Evolutionary conservation across 2,113 vertebrate species (phyloP).

Genomic region (Alexandromys fortis): DNA sequence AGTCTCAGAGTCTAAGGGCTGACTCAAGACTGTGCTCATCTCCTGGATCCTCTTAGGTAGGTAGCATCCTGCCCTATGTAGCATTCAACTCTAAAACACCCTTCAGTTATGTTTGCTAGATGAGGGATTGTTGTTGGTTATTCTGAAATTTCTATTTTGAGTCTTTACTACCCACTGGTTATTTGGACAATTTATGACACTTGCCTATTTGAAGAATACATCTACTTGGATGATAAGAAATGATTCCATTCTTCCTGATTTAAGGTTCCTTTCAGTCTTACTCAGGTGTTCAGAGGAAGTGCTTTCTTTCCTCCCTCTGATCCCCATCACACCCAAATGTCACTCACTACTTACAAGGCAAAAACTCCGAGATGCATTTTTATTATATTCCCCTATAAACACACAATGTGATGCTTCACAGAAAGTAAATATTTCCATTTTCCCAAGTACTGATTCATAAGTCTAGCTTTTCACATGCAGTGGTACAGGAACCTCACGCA

Average conservation of each 20-base stretch:
- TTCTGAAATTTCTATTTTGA: background rate
- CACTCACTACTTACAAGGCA: background rate
- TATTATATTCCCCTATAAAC: constrained; percentile 19
- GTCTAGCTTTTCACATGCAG: constrained; percentile 41
- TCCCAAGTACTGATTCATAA: constrained; percentile 49
- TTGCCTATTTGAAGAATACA: background rate
- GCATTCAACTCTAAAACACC: background rate
- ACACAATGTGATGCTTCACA: background rate
- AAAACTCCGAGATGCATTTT: background rate
- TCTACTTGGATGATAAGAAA: background rate
- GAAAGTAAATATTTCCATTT: constrained; percentile 15
- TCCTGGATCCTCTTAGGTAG: background rate
- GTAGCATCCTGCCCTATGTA: background rate
- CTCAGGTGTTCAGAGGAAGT: background rate
- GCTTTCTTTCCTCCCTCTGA: background rate
- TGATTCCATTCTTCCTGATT: background rate
- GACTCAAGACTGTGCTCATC: background rate
- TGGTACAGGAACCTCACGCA: constrained; percentile 12
- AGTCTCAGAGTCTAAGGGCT: background rate
- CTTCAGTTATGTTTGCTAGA: background rate
- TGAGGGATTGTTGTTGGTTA: background rate
- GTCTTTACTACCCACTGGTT: background rate
- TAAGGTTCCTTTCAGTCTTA: background rate
- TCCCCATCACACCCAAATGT: background rate
- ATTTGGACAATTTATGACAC: background rate